Evolutionary conservation across 2,888 invertebrate species (phyloP), one percentile per base, ranked within the genome.

Genomic region (Drosophila hawaiiensis): DNA sequence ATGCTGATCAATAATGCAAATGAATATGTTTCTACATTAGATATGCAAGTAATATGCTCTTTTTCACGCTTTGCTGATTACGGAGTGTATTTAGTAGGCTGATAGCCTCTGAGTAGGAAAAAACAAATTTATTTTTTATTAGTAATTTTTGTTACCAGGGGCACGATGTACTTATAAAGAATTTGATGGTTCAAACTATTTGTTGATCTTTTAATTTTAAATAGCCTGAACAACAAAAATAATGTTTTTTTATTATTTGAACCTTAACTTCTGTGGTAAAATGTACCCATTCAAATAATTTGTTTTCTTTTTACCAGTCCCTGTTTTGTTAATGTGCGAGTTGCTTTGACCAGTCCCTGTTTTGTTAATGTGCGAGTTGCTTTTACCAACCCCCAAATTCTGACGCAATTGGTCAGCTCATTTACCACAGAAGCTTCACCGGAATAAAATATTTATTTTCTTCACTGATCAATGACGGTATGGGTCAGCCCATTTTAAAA

Each of bases 61-160:
- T 31, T 10, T 25, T 14, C 7, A 12, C 1, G 7, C 14, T 14
- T 22, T 19, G 12, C 4, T 28, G 1, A 19, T n/a, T 16, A 31
- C n/a, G 52, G 33, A 7, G 63, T 37, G 73, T 68, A 66, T 68
- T 72, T 58, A 66, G 47, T 66, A 76, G 74, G 67, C 63, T 85
- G 78, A 78, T 85, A 75, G 72, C 73, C 78, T 22, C 65, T 6
- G 52, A 19, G 54, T 31, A 76, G 54, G 53, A 73, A 71, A 61
- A 71, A 75, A 73, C 64, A 83, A 82, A 62, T 49, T 55, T 54
- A 41, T 29, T 9, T n/a, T 49, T 54, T 47, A 56, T 58, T 56
- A 68, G 67, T 41, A 47, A 35, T 29, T 35, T 35, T 68, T 80
- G 72, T 80, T 76, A 67, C 69, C 63, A 80, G 59, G 65, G 68